phyloP scores from a whole-genome alignment of 2,113 vertebrate species.

The Lonchura striata region DNA sequence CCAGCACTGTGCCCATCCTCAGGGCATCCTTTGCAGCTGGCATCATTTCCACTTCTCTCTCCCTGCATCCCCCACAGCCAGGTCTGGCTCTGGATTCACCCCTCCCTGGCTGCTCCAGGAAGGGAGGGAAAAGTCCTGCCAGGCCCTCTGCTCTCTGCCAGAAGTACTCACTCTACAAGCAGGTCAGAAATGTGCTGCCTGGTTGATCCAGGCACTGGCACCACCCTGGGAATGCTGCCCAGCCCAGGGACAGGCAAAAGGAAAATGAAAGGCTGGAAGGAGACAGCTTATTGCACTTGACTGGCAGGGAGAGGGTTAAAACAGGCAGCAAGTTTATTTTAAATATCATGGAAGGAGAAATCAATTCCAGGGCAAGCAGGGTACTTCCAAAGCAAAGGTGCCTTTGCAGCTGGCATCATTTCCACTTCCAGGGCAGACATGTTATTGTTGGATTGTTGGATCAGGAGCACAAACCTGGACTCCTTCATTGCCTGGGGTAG shows the following conservation, averaged over 20 bases:
- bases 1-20: background rate
- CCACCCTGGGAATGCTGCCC: background rate
- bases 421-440: background rate
- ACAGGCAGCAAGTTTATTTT: background rate
- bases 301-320: background rate
- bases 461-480: background rate
- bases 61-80: background rate
- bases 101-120: background rate
- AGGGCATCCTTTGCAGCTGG: no score
- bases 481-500: background rate
- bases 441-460: background rate
- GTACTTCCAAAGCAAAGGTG: background rate
- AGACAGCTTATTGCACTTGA: background rate
- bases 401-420: background rate
- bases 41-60: no score
- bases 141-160: background rate
- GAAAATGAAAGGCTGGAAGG: background rate
- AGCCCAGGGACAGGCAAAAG: background rate
- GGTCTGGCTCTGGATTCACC: background rate
- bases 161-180: background rate
- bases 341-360: background rate
- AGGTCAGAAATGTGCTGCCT: background rate
- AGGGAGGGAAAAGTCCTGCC: background rate
- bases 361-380: background rate
- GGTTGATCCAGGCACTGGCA: background rate